Evolutionary conservation across 2,888 invertebrate species (phyloP), one percentile per base, ranked within the genome.

Genomic region (Leptopilina syphax): DNA sequence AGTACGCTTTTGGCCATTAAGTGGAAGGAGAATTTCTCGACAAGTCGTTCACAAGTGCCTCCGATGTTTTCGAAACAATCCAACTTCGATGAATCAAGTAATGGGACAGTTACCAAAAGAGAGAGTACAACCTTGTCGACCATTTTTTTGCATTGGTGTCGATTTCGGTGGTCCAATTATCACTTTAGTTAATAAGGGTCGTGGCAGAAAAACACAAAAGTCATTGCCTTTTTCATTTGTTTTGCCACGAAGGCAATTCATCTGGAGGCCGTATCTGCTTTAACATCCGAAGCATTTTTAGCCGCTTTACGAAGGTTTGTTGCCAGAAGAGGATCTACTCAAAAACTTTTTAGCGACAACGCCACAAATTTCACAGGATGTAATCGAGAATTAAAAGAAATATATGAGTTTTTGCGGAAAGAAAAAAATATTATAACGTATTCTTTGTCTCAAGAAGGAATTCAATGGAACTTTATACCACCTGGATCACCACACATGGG

Each of bases 351-450:
- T 47, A 85, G 85, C 65, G 87, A 89, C 76, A 85, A 83, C 41
- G 87, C 85, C 0, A 86, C 84, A 6, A 89, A 87, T 73, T 89
- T 88, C 73, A 81, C 87, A 3, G 88, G 88, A 8, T 86, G 87
- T 3, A 54, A 80, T 50, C 79, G 82, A 7, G 83, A 83, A 24
- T 65, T 86, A 3, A 63, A 81, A 47, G 80, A 84, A 47, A 7
- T 84, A 8, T 54, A 76, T n/a, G 57, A 79, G 9, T 77, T 83
- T 41, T 13, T 79, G 60, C 18, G 34, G 34, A 44, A 27, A 24
- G 3, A 76, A 3, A 34, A 65, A 6, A 65, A 60, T 9, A 13
- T 5, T 1, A 41, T 67, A 6, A 65, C 67, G 0, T 13, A 77
- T 8, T 3, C 57, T 10, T 34, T 70, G 50, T 3, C 13, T 81